Evolutionary conservation across 2,797 vertebrate genomes (phyloP), one percentile per base, ranked within the genome.

Genomic region (Anguilla megastoma): DNA sequence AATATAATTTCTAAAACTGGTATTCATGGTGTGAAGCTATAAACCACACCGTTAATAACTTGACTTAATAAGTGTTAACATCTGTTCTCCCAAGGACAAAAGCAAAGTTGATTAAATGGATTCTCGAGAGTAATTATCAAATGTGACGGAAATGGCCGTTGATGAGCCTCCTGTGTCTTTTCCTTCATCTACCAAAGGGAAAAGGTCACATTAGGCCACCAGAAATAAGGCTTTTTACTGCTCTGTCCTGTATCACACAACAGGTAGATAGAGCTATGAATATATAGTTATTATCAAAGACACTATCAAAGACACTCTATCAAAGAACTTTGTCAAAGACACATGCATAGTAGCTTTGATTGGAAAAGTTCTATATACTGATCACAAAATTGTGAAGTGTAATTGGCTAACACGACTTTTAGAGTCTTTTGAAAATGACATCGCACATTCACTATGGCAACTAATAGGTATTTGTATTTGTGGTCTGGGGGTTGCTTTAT

Each of bases 91-190:
- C 87, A 60, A 87, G 27, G 86, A 33, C 71, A 1, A 21, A 88
- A 86, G 56, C 90, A 10, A 69, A 50, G 69, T 86, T 88, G 89
- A 91, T 83, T 18, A 89, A 90, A 79, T 84, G 82, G 41, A 74
- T 82, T 85, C 52, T 89, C 86, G 58, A 82, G 87, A 86, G 86
- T 89, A 74, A 76, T 76, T 92, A 88, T 85, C 76, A 87, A 84
- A 54, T 86, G 89, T 27, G 24, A 91, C 90, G 89, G 85, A 87
- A 89, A 36, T 88, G 74, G 89, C 84, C 71, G 93, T 92, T 92
- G 91, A 94, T 93, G 88, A 87, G 86, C 54, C 90, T 89, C 87
- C 89, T 89, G 84, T 82, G 87, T 90, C 88, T 84, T 88, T 58
- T 90, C 86, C 90, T 90, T 88, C 88, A 91, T 87, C 88, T 66